phyloP scores from a whole-genome alignment of 92 coral and sea anemone species.

The Phenganax marumi region DNA sequence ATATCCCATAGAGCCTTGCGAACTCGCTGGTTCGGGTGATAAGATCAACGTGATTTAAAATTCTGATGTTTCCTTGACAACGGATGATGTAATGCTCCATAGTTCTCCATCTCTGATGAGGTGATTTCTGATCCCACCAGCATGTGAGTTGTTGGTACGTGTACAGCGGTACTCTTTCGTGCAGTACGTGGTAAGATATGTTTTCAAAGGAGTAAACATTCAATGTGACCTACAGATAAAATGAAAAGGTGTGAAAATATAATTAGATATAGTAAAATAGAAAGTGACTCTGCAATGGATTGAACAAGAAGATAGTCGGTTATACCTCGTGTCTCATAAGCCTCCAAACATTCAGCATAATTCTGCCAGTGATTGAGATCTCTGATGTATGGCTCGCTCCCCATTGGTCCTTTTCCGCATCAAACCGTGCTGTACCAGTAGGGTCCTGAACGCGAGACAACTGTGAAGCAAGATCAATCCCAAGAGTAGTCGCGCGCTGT shows the following conservation, averaged over 20 bases:
- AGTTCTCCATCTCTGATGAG: conserved; percentile 86
- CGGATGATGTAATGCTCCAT: conserved; percentile 89
- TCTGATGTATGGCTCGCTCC: conserved; percentile 90
- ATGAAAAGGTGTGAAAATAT: background rate
- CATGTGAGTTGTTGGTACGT: conserved; percentile 78
- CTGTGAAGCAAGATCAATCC: conserved; percentile 75
- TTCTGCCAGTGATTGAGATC: conserved; percentile 84
- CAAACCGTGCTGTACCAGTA: conserved; percentile 75
- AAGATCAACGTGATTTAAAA: conserved; percentile 81
- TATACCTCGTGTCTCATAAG: conserved; percentile 96
- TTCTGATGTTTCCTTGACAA: conserved; percentile 79
- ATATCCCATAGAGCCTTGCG: conserved; percentile 96
- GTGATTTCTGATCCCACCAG: conserved; percentile 97
- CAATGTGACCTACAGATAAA: conserved; percentile 63
- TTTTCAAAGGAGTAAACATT: conserved; percentile 89
- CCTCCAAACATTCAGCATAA: conserved; percentile 89
- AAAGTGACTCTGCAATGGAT: background rate
- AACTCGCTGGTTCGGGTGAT: conserved; percentile 96
- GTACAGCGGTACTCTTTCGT: conserved; percentile 88
- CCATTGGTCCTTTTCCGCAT: conserved; percentile 89
- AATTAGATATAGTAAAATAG: background rate
- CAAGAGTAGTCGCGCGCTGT: conserved; percentile 79
- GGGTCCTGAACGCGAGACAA: conserved; percentile 84
- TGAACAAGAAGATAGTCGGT: no score
- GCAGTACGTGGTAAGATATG: conserved; percentile 89